phyloP scores from a whole-genome alignment of 2,797 vertebrate genomes.

The Taenioides sp. region DNA sequence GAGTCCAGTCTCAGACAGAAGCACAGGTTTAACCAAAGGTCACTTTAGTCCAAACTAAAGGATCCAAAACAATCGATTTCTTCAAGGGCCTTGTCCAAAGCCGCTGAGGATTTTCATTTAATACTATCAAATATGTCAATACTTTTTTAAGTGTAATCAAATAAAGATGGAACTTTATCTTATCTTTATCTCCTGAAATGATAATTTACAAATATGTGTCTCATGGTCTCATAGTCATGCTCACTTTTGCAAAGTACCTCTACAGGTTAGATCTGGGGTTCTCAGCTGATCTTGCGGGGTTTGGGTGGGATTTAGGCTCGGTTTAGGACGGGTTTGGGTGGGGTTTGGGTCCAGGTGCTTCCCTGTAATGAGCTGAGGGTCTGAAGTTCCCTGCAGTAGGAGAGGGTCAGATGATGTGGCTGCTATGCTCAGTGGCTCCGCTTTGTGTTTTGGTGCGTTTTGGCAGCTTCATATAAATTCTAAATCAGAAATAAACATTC shows the following conservation, averaged over 20 bases:
- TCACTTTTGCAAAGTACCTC: constrained; percentile 71
- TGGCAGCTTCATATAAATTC: constrained; percentile 61
- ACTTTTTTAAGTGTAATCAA: constrained; percentile 22
- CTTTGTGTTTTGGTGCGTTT: constrained; percentile 9
- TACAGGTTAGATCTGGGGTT: constrained; percentile 55
- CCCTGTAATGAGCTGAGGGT: neutral
- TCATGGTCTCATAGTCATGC: constrained; percentile 60
- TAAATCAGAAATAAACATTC: constrained; percentile 64
- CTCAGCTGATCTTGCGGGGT: constrained; percentile 45
- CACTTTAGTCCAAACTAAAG: constrained; percentile 51
- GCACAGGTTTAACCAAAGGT: constrained; percentile 77
- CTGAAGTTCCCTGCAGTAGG: neutral
- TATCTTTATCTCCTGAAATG: constrained; percentile 10
- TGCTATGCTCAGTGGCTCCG: neutral
- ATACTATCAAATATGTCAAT: neutral
- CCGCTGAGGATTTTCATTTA: constrained; percentile 23
- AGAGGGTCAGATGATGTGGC: neutral
- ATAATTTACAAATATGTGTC: constrained; percentile 41
- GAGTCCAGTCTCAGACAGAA: constrained; percentile 49
- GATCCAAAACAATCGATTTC: constrained; percentile 18
- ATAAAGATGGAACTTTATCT: constrained; percentile 26
- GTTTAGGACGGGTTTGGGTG: too few relatives aligned
- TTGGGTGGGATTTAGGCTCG: too few relatives aligned
- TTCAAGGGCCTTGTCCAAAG: constrained; percentile 34
- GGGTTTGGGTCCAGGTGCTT: neutral